Base-by-base conservation (phyloP, 2,888 invertebrate species). In the Acanthosepion esculentum region DNA sequence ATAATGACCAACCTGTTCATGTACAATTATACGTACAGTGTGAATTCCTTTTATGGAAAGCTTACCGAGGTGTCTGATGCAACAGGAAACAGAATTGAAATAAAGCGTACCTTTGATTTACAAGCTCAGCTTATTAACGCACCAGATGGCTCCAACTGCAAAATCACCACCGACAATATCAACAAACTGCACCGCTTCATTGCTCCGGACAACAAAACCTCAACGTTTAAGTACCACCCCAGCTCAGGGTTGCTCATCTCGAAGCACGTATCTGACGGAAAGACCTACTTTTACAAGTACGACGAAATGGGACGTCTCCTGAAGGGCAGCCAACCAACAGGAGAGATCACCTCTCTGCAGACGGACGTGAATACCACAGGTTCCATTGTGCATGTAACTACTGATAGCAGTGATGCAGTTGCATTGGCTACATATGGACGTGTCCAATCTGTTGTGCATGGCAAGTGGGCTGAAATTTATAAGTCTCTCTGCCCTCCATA, bases 1-100 rank as follows among this genome's bases (percentile, higher is more conserved):
- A 98, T 99, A 95, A 98, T 99, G 94, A 99, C 99, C n/a, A 99
- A 99, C 94, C 99, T 99, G 97, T 98, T 98, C 12, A 98, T 99
- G 97, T 99, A 99, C 97, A 99, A 99, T 94, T 99, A 99, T 98
- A 98, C 99, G 50, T 99, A 99, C 98, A 99, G 99, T 96, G 99
- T 99, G 0, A 99, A 99, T 97, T 99, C 99, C 0, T 99, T 99
- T 97, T 99, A 99, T 94, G 99, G 99, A 97, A 99, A 99, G 97
- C 98, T 99, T 94, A 99, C 99, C 96, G 98, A 99, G 0, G 99
- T 99, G 5, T 99, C 99, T 4, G 99, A 99, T 97, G 98, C 99
- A 95, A 99, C 99, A 8, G 99, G 99, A 97, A 97, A 97, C 95
- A 99, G 99, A 98, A 98, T 99, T 53, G 96, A 96, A 97, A 98